phyloP scores from a whole-genome alignment of 2,113 vertebrate species.

The Odocoileus virginianus region DNA sequence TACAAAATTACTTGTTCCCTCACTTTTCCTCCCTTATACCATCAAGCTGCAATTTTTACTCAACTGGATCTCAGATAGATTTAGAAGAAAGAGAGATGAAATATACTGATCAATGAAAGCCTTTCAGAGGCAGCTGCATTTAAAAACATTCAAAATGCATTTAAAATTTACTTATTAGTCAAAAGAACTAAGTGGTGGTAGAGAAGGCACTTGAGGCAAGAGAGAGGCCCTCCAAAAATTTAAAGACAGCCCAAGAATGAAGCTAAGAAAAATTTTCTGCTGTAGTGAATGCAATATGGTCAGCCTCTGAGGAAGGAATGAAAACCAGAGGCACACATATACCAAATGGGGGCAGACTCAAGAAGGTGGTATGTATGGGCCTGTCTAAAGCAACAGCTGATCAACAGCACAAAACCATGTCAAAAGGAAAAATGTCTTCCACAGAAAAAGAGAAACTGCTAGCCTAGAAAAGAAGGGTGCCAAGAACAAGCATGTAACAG shows the following conservation, averaged over 20 bases:
- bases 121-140: neutral
- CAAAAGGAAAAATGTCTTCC: neutral
- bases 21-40: neutral
- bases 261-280: neutral
- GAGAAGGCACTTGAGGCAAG: neutral
- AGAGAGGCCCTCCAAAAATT: neutral
- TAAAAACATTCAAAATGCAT: neutral
- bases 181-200: neutral
- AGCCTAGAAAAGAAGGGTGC: neutral
- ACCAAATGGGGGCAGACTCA: neutral
- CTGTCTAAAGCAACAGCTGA: neutral
- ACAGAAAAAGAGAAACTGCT: neutral
- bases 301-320: neutral
- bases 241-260: neutral
- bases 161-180: neutral
- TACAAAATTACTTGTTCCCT: neutral
- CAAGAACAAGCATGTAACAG: neutral
- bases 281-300: neutral
- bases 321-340: neutral
- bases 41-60: neutral
- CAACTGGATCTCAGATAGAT: neutral
- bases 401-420: neutral
- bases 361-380: neutral
- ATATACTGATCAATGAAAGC: neutral
- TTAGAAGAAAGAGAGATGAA: constrained; percentile 8